Evolutionary conservation across 2,113 vertebrate genomes (phyloP), one percentile per base, ranked within the genome.

Genomic region (Rattus rattus): DNA sequence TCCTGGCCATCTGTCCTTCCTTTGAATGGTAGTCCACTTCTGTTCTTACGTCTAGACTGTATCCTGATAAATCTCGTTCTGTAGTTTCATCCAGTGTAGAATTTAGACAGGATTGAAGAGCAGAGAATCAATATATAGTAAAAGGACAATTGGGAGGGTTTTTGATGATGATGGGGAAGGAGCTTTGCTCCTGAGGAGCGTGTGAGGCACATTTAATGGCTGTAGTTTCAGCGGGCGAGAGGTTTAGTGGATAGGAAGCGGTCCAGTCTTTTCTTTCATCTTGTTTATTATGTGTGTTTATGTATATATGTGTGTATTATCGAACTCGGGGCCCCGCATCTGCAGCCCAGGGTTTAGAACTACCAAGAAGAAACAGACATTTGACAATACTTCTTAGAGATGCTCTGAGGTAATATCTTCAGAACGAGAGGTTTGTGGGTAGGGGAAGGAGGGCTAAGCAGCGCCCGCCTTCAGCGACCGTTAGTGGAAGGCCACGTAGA

Each of bases 41-140:
- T 19, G 72, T 22, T 59, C 61, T 69, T 67, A 28, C 7, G 20
- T 30, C 33, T 63, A 72, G 67, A 5, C 56, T 7, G 87, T 89
- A n/a, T 54, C 52, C 24, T 20, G 52, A 52, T n/a, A 75, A 43
- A 56, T 65, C 30, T 92, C n/a, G 49, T 8, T 13, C 9, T 14
- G 5, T n/a, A n/a, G 33, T 36, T 3, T 39, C 61, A 61, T 33
- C 49, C 8, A 75, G 24, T 28, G 22, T n/a, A 54, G 30, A 2
- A 49, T 54, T 59, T 79, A 49, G 88, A 90, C 0, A 28, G 47
- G 1, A 19, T 28, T 28, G 0, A 4, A 52, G 47, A 9, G n/a
- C 1, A 12, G 59, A 56, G 5, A 7, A 3, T 24, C 47, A 1
- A 10, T 3, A 43, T 0, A 33, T 7, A 6, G 17, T 8, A 79